Percentiles rank a stretch among this genome's conserved stretches.
phyloP scores from a whole-genome alignment of 2,113 vertebrate species.

The Pampusana beccarii region DNA sequence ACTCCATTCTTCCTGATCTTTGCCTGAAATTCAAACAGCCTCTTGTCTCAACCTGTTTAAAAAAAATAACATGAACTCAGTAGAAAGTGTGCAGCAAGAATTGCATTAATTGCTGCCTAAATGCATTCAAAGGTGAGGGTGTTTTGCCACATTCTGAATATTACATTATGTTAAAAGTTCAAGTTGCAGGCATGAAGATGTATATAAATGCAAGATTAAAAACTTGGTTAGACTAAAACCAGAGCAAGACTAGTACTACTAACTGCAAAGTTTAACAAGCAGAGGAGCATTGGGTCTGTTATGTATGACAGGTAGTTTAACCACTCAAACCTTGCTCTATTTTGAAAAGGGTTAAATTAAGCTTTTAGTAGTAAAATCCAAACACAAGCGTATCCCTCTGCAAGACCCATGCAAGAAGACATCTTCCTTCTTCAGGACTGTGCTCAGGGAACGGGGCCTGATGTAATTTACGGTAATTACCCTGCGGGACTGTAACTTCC shows the following conservation, averaged over 20 bases:
- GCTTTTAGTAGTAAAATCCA: background rate
- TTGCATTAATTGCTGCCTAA: background rate
- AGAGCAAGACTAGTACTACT: background rate
- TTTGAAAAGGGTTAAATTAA: background rate
- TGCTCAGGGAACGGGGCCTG: slow-evolving; percentile 3
- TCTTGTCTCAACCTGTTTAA: background rate
- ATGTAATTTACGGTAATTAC: slow-evolving; percentile 30
- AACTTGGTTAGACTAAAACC: background rate
- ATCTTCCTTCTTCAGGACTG: slow-evolving; percentile 2
- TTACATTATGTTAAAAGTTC: background rate
- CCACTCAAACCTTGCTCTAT: background rate
- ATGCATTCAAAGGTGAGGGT: background rate
- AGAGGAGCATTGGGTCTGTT: background rate
- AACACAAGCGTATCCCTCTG: background rate
- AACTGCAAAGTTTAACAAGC: background rate
- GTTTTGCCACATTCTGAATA: background rate
- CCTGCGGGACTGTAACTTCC: slow-evolving; percentile 37
- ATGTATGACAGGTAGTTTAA: background rate
- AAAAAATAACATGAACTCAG: background rate
- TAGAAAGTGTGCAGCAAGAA: background rate
- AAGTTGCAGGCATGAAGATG: background rate
- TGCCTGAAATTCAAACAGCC: background rate
- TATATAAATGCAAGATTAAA: background rate
- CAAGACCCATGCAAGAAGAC: background rate
- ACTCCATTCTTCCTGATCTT: background rate